phyloP scores from a whole-genome alignment of 2,888 invertebrate species.

The Arrhopalites spinosus region DNA sequence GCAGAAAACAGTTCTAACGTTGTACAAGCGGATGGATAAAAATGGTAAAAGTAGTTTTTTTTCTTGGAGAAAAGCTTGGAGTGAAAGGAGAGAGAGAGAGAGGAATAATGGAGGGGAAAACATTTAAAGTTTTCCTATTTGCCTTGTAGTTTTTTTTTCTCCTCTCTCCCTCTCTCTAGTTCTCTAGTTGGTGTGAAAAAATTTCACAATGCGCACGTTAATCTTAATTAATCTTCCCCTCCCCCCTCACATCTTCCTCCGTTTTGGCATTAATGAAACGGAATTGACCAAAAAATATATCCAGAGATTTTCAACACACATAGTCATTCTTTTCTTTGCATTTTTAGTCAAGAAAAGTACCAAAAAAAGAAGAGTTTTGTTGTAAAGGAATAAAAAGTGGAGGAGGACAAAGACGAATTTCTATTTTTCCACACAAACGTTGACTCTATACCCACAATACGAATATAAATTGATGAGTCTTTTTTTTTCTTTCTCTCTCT shows the following conservation, averaged over 20 bases:
- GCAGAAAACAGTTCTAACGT: background rate
- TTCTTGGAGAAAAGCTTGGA: background rate
- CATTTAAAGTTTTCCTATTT: constrained; percentile 25
- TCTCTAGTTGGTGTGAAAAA: background rate
- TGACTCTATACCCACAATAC: background rate
- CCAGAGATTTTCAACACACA: constrained; percentile 5
- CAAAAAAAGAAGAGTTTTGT: background rate
- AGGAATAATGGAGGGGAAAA: constrained; percentile 3
- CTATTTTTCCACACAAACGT: background rate
- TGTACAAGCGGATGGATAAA: constrained; percentile 15
- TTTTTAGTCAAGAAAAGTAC: background rate
- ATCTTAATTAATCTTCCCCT: constrained; percentile 47
- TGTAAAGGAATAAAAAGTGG: no score
- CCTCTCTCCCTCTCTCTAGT: background rate
- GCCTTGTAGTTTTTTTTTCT: background rate
- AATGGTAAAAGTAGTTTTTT: constrained; percentile 13
- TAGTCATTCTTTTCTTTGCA: background rate
- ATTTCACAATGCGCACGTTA: constrained; percentile 39
- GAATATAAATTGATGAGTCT: constrained; percentile 33
- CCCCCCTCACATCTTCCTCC: no score
- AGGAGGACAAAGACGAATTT: constrained; percentile 4
- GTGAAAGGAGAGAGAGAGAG: background rate
- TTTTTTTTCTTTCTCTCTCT: constrained; percentile 3
- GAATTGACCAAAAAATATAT: constrained; percentile 44
- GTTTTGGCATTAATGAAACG: constrained; percentile 44